These are phyloP conservation scores for Dasypus novemcinctus DNA, from an alignment of 2,113 vertebrate species.

Conservation along the genomic window DNA sequence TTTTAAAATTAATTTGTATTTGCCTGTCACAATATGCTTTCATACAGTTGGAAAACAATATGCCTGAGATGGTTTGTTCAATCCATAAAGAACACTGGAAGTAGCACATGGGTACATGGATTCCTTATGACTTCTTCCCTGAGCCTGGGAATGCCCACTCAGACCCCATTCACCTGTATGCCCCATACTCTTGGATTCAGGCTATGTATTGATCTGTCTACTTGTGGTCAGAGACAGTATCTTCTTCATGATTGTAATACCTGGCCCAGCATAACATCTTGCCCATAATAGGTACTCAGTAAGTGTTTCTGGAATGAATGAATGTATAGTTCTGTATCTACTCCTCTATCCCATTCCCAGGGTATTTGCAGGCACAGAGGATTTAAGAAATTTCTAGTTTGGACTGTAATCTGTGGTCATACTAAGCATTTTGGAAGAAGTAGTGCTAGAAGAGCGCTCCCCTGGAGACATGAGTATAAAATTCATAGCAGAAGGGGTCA, in stretches of 20 bases:
- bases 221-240: not conserved
- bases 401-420: not conserved
- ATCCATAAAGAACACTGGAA: not conserved
- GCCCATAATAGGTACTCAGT: not conserved
- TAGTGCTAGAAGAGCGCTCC: not conserved
- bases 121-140: not conserved
- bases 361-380: not conserved
- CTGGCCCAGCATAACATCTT: not conserved
- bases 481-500: not conserved
- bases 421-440: not conserved
- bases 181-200: not conserved
- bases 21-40: no score
- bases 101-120: no score
- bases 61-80: not conserved
- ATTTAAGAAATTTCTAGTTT: not conserved
- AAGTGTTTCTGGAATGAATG: not conserved
- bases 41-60: not conserved
- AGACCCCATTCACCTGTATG: rapidly evolving
- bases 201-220: not conserved
- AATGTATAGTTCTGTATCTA: not conserved
- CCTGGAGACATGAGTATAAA: not conserved
- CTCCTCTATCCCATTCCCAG: not conserved
- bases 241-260: not conserved
- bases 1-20: not conserved
- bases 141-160: not conserved